These are phyloP conservation scores for Cheirogaleus major DNA, from an alignment of 2,797 vertebrate species.

Conservation along the genomic window DNA sequence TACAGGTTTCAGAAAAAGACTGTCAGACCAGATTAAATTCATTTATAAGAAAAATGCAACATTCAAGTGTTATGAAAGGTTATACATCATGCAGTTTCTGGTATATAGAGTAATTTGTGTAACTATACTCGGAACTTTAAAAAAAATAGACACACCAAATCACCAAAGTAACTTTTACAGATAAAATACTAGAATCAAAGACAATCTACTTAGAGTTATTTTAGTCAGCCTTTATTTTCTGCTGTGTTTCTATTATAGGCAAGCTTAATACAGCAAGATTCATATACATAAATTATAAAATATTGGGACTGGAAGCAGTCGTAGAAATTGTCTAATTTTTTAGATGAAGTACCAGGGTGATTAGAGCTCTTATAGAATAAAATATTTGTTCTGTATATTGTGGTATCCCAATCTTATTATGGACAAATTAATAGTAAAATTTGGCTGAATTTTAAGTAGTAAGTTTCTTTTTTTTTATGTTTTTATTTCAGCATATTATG, in stretches of 20 bases:
- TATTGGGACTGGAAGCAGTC: background rate
- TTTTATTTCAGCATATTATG: too few species aligned
- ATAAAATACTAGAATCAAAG: background rate
- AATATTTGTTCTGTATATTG: background rate
- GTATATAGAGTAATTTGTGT: conserved; percentile 10
- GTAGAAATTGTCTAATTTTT: background rate
- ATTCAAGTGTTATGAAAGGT: conserved; percentile 57
- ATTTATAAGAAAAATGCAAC: conserved; percentile 70
- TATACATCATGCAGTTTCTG: conserved; percentile 49
- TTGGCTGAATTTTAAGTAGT: background rate
- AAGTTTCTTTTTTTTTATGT: background rate
- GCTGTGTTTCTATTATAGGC: background rate
- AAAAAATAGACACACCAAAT: background rate
- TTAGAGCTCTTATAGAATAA: background rate
- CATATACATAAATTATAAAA: background rate
- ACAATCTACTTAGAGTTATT: background rate
- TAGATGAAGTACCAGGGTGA: background rate
- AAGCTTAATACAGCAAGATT: background rate
- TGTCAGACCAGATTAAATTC: conserved; percentile 65
- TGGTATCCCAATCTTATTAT: background rate
- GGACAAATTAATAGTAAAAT: background rate
- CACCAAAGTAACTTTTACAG: background rate
- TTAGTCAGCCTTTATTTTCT: background rate
- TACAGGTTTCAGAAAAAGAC: conserved; percentile 40
- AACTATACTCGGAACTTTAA: background rate